phyloP scores from a whole-genome alignment of 2,113 vertebrate genomes.

The Brachyistius frenatus region DNA sequence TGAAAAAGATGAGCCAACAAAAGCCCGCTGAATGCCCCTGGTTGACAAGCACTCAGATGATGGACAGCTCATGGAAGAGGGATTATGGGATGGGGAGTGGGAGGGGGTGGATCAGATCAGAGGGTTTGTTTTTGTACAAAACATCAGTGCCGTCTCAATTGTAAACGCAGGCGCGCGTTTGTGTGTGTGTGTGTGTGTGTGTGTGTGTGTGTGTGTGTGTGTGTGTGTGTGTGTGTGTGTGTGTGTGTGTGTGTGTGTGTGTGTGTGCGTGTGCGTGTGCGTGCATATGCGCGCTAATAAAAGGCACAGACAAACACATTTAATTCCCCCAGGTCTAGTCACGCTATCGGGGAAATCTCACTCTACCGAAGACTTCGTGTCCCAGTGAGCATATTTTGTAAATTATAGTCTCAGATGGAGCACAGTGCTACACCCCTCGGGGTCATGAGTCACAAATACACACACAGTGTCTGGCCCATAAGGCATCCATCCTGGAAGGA shows the following conservation, averaged over 20 bases:
- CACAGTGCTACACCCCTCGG: not conserved
- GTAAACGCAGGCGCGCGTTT: conserved; percentile 6
- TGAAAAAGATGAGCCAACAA: conserved; percentile 37
- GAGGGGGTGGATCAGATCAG: conserved; percentile 41
- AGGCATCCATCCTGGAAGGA: conserved; percentile 12
- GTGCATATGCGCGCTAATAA: not conserved
- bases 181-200: not conserved
- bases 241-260: not conserved
- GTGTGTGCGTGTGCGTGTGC: not conserved
- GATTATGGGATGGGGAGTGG: conserved; percentile 63
- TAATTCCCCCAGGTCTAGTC: conserved; percentile 37
- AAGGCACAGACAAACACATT: conserved; percentile 30
- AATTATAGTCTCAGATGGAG: conserved; percentile 13
- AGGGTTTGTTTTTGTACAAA: conserved; percentile 64
- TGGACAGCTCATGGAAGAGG: conserved; percentile 59
- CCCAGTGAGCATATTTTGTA: not conserved
- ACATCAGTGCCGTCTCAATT: conserved; percentile 45
- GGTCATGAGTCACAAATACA: conserved; percentile 24
- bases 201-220: not conserved
- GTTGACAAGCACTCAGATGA: conserved; percentile 70
- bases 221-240: not conserved
- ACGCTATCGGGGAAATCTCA: conserved; percentile 24
- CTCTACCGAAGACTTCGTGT: not conserved
- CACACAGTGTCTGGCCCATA: not conserved
- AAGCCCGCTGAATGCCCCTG: conserved; percentile 32